These are phyloP conservation scores for Pelosia muscerda DNA, from an alignment of 2,888 invertebrate genomes.

Conservation along the genomic window DNA sequence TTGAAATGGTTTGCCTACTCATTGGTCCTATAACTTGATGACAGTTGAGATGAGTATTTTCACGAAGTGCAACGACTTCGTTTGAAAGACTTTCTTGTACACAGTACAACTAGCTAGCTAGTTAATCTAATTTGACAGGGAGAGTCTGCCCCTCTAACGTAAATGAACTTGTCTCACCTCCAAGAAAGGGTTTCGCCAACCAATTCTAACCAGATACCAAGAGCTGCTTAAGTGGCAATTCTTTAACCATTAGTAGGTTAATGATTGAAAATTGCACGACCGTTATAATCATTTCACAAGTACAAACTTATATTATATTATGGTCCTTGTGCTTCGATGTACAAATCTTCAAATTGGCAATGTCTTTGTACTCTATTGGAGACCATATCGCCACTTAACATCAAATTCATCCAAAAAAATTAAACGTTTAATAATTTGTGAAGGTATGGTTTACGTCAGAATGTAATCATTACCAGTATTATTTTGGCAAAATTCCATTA, in stretches of 20 bases:
- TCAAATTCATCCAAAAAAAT: neutral
- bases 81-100: no score
- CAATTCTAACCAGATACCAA: neutral
- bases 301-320: neutral
- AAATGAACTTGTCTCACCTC: neutral
- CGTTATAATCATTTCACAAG: neutral
- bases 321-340: neutral
- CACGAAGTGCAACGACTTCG: no score
- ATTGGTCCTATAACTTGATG: no score
- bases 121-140: no score
- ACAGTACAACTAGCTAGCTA: no score
- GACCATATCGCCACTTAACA: conserved; percentile 3
- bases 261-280: neutral
- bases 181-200: neutral
- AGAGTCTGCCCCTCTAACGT: no score
- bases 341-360: neutral
- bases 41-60: no score
- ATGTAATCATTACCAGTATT: neutral
- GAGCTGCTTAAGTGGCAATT: neutral
- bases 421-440: neutral
- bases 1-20: no score
- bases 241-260: neutral
- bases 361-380: neutral
- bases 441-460: conserved; percentile 5
- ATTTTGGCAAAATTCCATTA: conserved; percentile 8